Conservation (phyloP, 2,888 invertebrate genomes). For the Drosophila neoperkinsi region DNA sequence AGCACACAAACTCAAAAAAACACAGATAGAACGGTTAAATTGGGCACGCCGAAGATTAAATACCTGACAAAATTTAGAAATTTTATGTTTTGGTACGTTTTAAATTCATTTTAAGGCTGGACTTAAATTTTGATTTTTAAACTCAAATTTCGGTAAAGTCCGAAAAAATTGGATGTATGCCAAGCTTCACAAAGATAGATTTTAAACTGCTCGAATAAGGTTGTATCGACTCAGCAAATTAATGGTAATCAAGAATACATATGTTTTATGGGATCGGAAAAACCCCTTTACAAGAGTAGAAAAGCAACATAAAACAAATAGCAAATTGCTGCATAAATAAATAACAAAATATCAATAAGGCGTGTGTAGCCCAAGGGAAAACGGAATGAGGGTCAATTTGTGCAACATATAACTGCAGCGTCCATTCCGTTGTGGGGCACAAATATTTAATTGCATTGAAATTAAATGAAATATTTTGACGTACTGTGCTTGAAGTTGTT, state of each 20-base stretch:
- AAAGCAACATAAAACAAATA: slow-evolving; percentile 25
- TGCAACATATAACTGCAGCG: slow-evolving; percentile 41
- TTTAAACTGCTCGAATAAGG: background rate
- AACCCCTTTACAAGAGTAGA: background rate
- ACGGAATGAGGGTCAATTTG: slow-evolving; percentile 5
- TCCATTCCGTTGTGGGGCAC: slow-evolving; percentile 50
- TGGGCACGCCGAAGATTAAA: background rate
- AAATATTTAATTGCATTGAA: slow-evolving; percentile 75
- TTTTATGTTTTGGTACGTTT: background rate
- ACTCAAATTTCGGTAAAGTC: background rate
- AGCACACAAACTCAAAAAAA: slow-evolving; percentile 8
- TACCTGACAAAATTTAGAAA: background rate
- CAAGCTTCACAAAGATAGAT: background rate
- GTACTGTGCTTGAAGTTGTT: slow-evolving; percentile 19
- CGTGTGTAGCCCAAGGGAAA: slow-evolving; percentile 20
- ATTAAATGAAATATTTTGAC: slow-evolving; percentile 55
- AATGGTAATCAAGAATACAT: background rate
- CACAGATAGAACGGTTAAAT: background rate
- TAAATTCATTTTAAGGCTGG: background rate
- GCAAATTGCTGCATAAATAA: slow-evolving; percentile 67
- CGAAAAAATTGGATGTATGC: background rate
- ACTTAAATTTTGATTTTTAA: background rate
- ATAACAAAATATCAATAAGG: slow-evolving; percentile 55
- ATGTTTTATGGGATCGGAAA: background rate
- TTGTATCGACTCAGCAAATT: background rate